phyloP scores from a whole-genome alignment of 2,797 vertebrate genomes.

The Erethizon dorsatum region DNA sequence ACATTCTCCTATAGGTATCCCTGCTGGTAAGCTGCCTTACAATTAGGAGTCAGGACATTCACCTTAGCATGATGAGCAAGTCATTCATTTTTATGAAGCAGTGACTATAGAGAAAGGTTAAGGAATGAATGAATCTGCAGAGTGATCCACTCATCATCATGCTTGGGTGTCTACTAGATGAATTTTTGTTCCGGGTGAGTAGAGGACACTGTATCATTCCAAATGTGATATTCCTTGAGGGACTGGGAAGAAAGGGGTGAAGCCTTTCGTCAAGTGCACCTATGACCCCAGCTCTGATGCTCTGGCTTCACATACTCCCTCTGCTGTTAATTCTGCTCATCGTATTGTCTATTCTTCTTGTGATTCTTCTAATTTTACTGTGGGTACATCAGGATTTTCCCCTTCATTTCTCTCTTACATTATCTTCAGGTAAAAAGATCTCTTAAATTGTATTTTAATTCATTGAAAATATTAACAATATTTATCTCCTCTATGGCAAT shows the following conservation, averaged over 20 bases:
- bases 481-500: neutral
- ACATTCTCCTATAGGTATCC: too few relatives aligned
- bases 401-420: neutral
- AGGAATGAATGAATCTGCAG: neutral
- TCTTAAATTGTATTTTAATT: neutral
- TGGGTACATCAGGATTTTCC: neutral
- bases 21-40: neutral
- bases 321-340: too few relatives aligned
- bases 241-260: too few relatives aligned
- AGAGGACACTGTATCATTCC: neutral
- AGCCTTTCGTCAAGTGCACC: neutral
- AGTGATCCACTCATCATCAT: too few relatives aligned
- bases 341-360: neutral
- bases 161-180: neutral
- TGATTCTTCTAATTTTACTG: neutral
- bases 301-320: fast-evolving
- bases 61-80: neutral
- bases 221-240: neutral
- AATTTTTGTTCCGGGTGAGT: neutral
- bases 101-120: neutral
- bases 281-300: too few relatives aligned
- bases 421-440: neutral
- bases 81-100: neutral
- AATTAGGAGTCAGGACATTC: too few relatives aligned
- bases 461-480: neutral